Percentiles rank a stretch among this genome's conserved stretches.
phyloP scores from a whole-genome alignment of 2,888 invertebrate species.

The Hydroisotoma schaefferi region DNA sequence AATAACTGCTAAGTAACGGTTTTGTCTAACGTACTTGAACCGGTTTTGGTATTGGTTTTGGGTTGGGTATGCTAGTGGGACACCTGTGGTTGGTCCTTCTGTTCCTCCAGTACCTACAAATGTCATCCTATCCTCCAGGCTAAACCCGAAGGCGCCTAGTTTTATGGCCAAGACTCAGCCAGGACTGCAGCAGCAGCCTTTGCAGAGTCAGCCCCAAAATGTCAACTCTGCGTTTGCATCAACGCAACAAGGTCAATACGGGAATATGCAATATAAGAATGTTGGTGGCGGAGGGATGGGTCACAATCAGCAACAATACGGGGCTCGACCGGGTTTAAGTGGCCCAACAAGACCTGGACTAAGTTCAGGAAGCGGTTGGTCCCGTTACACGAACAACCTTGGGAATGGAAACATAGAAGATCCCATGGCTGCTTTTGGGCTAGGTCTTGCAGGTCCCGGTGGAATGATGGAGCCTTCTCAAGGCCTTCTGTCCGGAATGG shows the following conservation, averaged over 20 bases:
- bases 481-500: constrained; percentile 5
- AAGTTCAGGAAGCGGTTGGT: constrained; percentile 3
- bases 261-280: constrained; percentile 24
- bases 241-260: constrained; percentile 18
- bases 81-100: constrained; percentile 29
- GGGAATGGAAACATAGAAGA: constrained; percentile 25
- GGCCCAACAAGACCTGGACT: background rate
- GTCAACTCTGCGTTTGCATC: constrained; percentile 13
- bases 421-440: constrained; percentile 16
- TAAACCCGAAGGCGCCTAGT: constrained; percentile 78
- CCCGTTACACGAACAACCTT: background rate
- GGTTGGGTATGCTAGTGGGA: constrained; percentile 15
- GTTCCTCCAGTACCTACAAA: constrained; percentile 44
- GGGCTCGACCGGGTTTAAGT: constrained; percentile 12
- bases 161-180: constrained; percentile 54
- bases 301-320: constrained; percentile 19
- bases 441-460: constrained; percentile 21
- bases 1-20: background rate
- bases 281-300: constrained; percentile 14
- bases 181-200: constrained; percentile 15
- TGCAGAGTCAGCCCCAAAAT: constrained; percentile 6
- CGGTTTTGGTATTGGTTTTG: constrained; percentile 21
- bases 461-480: constrained; percentile 8
- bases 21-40: constrained; percentile 5
- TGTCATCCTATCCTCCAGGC: constrained; percentile 60